Evolutionary conservation across 2,888 invertebrate genomes (phyloP), one percentile per base, ranked within the genome.

Genomic region (Lapara coniferarum): DNA sequence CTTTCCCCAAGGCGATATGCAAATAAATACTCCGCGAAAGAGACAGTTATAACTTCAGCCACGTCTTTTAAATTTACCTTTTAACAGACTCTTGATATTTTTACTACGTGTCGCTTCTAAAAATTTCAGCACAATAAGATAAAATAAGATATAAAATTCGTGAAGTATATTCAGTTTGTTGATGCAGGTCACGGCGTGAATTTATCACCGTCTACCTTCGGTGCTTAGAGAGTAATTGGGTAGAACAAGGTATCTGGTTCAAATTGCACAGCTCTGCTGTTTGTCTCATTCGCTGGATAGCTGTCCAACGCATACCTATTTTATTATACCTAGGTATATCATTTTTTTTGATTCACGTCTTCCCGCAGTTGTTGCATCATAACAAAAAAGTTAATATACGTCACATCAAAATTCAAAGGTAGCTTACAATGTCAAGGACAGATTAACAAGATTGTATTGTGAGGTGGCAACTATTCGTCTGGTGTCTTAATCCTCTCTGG

Each of bases 1-100:
- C 68, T 74, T 72, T 71, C 72, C 77, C 73, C 71, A 72, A 79
- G 79, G 82, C 80, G 78, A 80, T 84, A 88, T 88, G 88, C 81
- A 85, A 88, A 88, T 86, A 83, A 80, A 76, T 77, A 76, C 74
- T 74, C 77, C 72, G 72, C 77, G 74, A 81, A 83, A 84, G 81
- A 86, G 82, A 71, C 74, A 75, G 79, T 89, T 88, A 84, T 87
- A 86, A 90, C 89, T 90, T 89, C 76, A 81, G 83, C 86, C 90
- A 90, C 89, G 90, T 89, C 85, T 81, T 86, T 85, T 83, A 89
- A 90, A 89, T 91, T 89, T 86, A 87, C 87, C 87, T 89, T 86
- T 87, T 88, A 90, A 90, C 88, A 84, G 85, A 85, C 85, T 84
- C 87, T 84, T 87, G 86, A 90, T 90, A 89, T 90, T 90, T 90